Percentiles rank a stretch among this genome's conserved stretches.
Conservation (phyloP, 2,797 vertebrate genomes). For the Lutjanus argentimaculatus region DNA sequence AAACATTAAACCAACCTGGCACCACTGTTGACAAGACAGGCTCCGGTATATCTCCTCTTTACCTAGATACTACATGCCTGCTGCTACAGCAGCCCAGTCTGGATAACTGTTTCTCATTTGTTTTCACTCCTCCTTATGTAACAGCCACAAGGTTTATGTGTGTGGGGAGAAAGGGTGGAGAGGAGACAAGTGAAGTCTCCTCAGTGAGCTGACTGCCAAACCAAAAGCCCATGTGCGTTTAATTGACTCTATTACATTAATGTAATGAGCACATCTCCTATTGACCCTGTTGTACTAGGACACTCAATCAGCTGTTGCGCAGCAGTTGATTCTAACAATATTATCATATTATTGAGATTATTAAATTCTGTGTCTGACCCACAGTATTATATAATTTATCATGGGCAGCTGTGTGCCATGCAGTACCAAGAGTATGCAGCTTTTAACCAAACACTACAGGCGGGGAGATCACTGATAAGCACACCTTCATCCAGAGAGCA, state of each 20-base stretch:
- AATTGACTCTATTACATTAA: constrained; percentile 57
- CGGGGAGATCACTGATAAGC: constrained; percentile 4
- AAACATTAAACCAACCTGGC: no score
- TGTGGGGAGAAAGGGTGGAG: constrained; percentile 30
- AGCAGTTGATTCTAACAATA: not conserved
- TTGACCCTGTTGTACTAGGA: constrained; percentile 36
- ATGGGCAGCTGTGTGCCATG: not conserved
- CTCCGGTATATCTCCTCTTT: constrained; percentile 12
- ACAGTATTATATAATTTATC: not conserved
- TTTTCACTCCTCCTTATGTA: constrained; percentile 62
- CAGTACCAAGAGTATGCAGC: not conserved
- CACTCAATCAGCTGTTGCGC: constrained; percentile 12
- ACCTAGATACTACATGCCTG: constrained; percentile 6
- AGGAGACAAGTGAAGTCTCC: constrained; percentile 34
- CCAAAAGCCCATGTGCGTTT: constrained; percentile 41
- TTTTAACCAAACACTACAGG: constrained; percentile 22
- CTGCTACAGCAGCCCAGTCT: constrained; percentile 18
- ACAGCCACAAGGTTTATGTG: constrained; percentile 55
- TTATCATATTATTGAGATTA: constrained; percentile 11
- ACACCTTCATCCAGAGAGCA: not conserved
- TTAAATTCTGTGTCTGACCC: not conserved
- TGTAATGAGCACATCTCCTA: constrained; percentile 26
- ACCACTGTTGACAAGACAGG: not conserved
- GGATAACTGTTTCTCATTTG: constrained; percentile 62
- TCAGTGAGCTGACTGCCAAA: constrained; percentile 28